phyloP scores from a whole-genome alignment of 1,140 invertebrate genomes.

The Drosophila dunni region DNA sequence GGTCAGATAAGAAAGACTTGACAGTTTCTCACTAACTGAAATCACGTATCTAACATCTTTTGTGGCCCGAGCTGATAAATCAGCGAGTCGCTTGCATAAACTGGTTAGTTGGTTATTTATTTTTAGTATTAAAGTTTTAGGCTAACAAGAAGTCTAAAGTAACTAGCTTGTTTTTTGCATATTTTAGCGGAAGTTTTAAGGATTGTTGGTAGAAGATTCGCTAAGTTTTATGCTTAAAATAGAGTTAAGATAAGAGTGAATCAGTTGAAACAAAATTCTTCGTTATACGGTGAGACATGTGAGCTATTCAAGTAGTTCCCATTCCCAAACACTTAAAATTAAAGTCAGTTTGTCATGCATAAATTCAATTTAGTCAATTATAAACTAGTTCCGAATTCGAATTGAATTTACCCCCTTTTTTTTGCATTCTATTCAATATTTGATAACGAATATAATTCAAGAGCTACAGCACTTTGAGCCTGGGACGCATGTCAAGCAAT shows the following conservation, averaged over 20 bases:
- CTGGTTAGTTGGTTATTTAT: not conserved
- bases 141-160: not conserved
- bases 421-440: slow-evolving; percentile 38
- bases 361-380: slow-evolving; percentile 14
- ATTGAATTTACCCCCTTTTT: not conserved
- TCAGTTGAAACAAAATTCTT: too few species aligned
- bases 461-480: slow-evolving; percentile 18
- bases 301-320: not conserved
- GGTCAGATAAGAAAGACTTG: not conserved
- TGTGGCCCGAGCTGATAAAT: slow-evolving; percentile 4
- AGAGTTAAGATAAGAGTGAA: too few species aligned
- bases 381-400: slow-evolving; percentile 7
- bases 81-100: not conserved
- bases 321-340: not conserved
- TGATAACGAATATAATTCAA: slow-evolving; percentile 33
- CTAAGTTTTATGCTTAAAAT: too few species aligned
- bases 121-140: not conserved
- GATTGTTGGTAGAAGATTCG: too few species aligned
- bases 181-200: not conserved
- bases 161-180: not conserved
- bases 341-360: not conserved
- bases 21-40: slow-evolving; percentile 6
- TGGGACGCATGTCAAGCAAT: slow-evolving; percentile 54
- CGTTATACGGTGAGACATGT: too few species aligned
- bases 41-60: not conserved